Evolutionary conservation across 2,888 invertebrate species (phyloP), one percentile per base, ranked within the genome.

Genomic region (Drosophila aldrichi): DNA sequence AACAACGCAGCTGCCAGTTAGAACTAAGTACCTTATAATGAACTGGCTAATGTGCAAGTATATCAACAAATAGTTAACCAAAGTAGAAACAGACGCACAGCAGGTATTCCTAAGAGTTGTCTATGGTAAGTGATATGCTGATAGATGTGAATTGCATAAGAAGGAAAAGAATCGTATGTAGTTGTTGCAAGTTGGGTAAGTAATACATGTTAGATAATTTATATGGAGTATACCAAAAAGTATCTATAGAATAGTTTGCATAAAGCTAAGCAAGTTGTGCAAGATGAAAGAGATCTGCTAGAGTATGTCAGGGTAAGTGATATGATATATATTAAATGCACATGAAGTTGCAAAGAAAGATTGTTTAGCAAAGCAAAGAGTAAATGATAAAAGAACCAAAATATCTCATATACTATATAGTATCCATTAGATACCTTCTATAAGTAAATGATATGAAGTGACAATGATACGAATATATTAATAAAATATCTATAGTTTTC

Each of bases 11-110:
- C 55, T 82, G 70, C 68, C 57, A 49, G 55, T 66, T 86, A 75
- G 80, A 77, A 65, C 81, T 89, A 87, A 84, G 82, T 81, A 77
- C 74, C 68, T 88, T 77, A 79, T 84, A 87, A 84, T 84, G 81
- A 84, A 84, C 81, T 89, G 79, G 88, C 76, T 58, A 68, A 69
- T 57, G 69, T 43, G 14, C 48, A 83, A 81, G 52, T 60, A 70
- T 70, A 55, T 75, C 8, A 57, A n/a, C 36, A 58, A 54, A 54
- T 49, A 41, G 36, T 51, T 32, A 22, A 22, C 22, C 36, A 16
- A 51, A 1, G 32, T 22, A 1, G 32, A 36, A n/a, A 9, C 25
- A 48, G 20, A 22, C 7, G 20, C 20, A 59, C 46, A 58, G 22
- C 25, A 58, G 48, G 38, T 38, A 58, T 20, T 20, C 43, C 25